These are phyloP conservation scores for Carposina sasakii DNA, from an alignment of 1,140 invertebrate species.

Conservation along the genomic window DNA sequence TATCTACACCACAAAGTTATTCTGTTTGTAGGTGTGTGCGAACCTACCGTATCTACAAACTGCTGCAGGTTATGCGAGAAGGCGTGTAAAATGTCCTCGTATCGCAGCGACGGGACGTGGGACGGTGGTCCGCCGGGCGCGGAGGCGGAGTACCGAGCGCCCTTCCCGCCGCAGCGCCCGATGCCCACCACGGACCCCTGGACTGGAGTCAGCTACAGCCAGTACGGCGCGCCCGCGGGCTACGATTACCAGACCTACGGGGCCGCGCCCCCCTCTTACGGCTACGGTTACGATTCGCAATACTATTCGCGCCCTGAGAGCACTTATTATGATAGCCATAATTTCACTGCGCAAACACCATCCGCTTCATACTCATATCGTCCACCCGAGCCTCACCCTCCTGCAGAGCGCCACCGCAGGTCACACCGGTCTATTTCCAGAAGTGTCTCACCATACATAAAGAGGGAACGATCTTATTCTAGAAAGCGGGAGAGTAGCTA, in stretches of 20 bases:
- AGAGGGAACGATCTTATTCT: slow-evolving; percentile 39
- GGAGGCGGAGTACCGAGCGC: slow-evolving; percentile 46
- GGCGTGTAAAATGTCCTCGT: slow-evolving; percentile 71
- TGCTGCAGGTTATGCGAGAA: slow-evolving; percentile 70
- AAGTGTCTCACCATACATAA: slow-evolving; percentile 47
- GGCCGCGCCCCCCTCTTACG: slow-evolving; percentile 37
- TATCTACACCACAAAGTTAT: slow-evolving; percentile 73
- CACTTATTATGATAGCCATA: slow-evolving; percentile 39
- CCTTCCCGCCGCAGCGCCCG: slow-evolving; percentile 9
- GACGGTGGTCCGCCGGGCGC: slow-evolving; percentile 66
- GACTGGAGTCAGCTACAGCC: slow-evolving; percentile 65
- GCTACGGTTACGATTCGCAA: slow-evolving; percentile 53
- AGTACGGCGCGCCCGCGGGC: slow-evolving; percentile 45
- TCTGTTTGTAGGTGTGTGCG: slow-evolving; percentile 74
- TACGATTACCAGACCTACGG: slow-evolving; percentile 55
- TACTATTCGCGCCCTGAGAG: slow-evolving; percentile 47
- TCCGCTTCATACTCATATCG: no score
- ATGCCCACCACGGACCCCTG: slow-evolving; percentile 65
- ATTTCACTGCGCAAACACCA: no score
- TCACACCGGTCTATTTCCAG: slow-evolving; percentile 44
- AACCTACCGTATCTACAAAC: slow-evolving; percentile 73
- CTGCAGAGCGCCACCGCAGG: slow-evolving; percentile 25
- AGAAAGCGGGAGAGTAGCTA: slow-evolving; percentile 48
- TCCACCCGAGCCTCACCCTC: slow-evolving; percentile 30
- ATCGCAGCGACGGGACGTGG: slow-evolving; percentile 59